Evolutionary conservation across 2,888 invertebrate species (phyloP).

Genomic region (Thereva unica): DNA sequence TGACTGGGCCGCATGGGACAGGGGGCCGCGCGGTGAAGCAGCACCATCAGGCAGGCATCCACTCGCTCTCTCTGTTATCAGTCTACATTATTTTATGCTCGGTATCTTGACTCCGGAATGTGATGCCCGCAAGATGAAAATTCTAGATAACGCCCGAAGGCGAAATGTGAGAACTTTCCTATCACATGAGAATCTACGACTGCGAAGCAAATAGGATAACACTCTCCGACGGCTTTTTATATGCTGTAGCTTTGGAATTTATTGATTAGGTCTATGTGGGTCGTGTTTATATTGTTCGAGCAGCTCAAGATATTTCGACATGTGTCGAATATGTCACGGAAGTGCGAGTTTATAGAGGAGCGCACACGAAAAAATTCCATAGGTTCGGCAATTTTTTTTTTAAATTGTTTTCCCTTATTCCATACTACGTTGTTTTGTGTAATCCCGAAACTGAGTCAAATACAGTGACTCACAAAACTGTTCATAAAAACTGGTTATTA

Average conservation of each 20-base stretch:
- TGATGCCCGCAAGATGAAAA: slow-evolving; percentile 31
- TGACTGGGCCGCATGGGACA: background rate
- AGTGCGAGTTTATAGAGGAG: no score
- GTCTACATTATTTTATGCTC: slow-evolving; percentile 28
- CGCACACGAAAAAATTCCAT: background rate
- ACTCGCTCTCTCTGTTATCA: slow-evolving; percentile 13
- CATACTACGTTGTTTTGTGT: background rate
- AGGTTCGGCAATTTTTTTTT: background rate
- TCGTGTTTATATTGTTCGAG: slow-evolving; percentile 5
- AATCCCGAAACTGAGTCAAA: background rate
- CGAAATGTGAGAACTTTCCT: slow-evolving; percentile 9
- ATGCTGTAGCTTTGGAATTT: slow-evolving; percentile 22
- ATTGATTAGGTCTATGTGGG: slow-evolving; percentile 11
- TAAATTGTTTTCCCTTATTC: background rate
- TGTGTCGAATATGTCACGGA: no score
- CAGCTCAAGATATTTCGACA: no score
- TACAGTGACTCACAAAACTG: no score
- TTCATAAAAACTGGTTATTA: no score
- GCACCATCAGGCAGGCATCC: no score
- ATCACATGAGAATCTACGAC: no score
- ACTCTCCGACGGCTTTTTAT: background rate
- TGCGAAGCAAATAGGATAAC: background rate
- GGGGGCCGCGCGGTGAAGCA: background rate
- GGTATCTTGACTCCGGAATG: slow-evolving; percentile 18
- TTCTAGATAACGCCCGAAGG: slow-evolving; percentile 8